Evolutionary conservation across 1,140 invertebrate genomes (phyloP).

Genomic region (Drosophila erecta): DNA sequence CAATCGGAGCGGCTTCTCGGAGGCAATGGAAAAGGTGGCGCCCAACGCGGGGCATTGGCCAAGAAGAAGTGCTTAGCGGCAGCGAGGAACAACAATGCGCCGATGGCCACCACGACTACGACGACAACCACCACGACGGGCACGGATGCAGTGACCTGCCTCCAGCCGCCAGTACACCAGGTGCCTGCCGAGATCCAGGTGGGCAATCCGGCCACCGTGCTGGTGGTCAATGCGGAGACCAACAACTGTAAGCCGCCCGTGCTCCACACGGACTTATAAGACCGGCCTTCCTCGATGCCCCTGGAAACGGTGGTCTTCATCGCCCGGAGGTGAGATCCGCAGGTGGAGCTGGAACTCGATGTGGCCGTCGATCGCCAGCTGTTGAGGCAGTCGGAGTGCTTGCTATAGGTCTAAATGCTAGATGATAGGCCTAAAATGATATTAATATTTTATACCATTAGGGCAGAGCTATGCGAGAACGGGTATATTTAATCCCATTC

Average conservation of each 20-base stretch:
- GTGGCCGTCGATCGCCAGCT: constrained; percentile 34
- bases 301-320: constrained; percentile 76
- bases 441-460: constrained; percentile 57
- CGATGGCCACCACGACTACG: constrained; percentile 62
- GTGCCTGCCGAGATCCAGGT: constrained; percentile 11
- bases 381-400: constrained; percentile 43
- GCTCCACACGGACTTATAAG: constrained; percentile 83
- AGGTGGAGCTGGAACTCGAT: constrained; percentile 23
- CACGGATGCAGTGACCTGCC: constrained; percentile 57
- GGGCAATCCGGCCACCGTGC: constrained; percentile 32
- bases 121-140: constrained; percentile 61
- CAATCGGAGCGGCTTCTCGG: constrained; percentile 71
- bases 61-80: constrained; percentile 51
- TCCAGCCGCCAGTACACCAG: constrained; percentile 41
- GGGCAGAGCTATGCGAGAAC: constrained; percentile 3
- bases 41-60: constrained; percentile 19
- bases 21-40: constrained; percentile 24
- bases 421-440: constrained; percentile 2
- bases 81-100: constrained; percentile 64
- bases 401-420: constrained; percentile 34
- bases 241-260: constrained; percentile 73
- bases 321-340: constrained; percentile 61
- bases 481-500: not conserved
- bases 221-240: constrained; percentile 64
- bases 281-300: constrained; percentile 54